Base-by-base conservation (phyloP, 1,140 invertebrate species). In the Caenorhabditis latens region DNA sequence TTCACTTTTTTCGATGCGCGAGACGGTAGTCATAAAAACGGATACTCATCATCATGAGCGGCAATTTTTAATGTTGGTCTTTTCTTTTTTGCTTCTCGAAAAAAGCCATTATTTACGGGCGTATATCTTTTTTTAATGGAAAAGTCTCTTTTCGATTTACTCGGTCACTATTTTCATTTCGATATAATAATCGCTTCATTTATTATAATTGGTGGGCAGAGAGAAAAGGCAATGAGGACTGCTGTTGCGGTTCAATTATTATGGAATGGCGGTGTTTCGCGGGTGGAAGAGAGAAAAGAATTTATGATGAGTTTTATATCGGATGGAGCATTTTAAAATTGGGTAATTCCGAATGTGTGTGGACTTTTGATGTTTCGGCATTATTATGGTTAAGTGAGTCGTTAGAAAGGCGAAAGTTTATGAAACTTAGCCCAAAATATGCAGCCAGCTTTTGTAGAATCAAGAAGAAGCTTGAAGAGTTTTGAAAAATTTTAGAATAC, bases 231-330 rank as follows among this genome's bases (percentile, higher is more conserved):
- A 16, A 32, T 6, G 42, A 13, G 46, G 42, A 16, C 4, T 40
- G 46, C 40, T 79, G 71, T 79, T 79, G 71, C 71, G 71, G 71
- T 79, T 79, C 71, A 79, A 79, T 79, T 79, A 79, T 79, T 79
- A 79, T 79, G 71, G 9, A 42, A 13, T 13, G 19, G 9, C 65
- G 65, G 65, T n/a, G 42, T 65, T 40, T 16, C 6, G n/a, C 24
- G 3, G 3, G 14, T 16, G 50, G 14, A 16, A 16, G 16, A 16
- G 16, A 53, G 40, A 79, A 50, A 79, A 46, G 71, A 79, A 79
- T 79, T 79, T 79, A 79, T 79, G 71, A 79, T 79, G 71, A 79
- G 71, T 79, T 50, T 50, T 42, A 46, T n/a, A 40, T 67, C 63
- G 40, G 63, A 19, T 32, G 16, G 50, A 53, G 9, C 24, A 14